A percentile compares a stretch with the other conserved stretches of the same genome.
Evolutionary conservation across 2,113 vertebrate species (phyloP).

Genomic region (Datnioides undecimradiatus): DNA sequence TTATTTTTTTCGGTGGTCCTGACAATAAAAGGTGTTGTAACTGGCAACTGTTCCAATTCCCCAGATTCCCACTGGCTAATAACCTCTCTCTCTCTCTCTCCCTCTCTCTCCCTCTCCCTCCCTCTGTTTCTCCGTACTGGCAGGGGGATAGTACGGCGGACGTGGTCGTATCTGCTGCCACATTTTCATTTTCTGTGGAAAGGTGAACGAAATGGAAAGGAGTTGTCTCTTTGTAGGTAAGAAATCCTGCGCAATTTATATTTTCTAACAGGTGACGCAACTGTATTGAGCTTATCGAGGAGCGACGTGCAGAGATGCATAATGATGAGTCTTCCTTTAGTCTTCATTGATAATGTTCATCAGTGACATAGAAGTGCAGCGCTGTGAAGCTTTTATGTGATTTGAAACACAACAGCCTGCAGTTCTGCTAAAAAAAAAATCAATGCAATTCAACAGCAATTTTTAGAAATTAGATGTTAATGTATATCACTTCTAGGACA

Average conservation of each 20-base stretch:
- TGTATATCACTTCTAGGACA: background rate
- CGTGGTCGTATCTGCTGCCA: constrained; percentile 30
- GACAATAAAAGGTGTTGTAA: constrained; percentile 1
- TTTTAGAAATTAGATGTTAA: background rate
- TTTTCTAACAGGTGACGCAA: constrained; percentile 1
- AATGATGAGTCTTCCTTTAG: background rate
- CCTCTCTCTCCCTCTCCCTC: background rate
- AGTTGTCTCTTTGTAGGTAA: constrained; percentile 70
- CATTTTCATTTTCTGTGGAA: constrained; percentile 53
- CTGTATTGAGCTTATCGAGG: background rate
- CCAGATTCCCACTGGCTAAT: constrained; percentile 13
- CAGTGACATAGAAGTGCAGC: background rate
- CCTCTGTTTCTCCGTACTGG: constrained; percentile 8
- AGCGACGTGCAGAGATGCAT: constrained; percentile 9
- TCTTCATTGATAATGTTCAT: background rate
- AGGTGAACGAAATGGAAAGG: constrained; percentile 71
- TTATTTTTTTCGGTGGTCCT: background rate
- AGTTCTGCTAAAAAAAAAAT: background rate
- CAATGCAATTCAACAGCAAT: background rate
- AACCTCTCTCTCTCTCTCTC: constrained; percentile 13
- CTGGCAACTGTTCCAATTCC: constrained; percentile 10
- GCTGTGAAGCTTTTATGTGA: background rate
- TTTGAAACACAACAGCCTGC: background rate
- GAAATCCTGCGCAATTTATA: background rate
- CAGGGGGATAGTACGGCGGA: constrained; percentile 17